Base-by-base conservation (phyloP, 2,888 invertebrate species). In the Cataglyphis albicans region DNA sequence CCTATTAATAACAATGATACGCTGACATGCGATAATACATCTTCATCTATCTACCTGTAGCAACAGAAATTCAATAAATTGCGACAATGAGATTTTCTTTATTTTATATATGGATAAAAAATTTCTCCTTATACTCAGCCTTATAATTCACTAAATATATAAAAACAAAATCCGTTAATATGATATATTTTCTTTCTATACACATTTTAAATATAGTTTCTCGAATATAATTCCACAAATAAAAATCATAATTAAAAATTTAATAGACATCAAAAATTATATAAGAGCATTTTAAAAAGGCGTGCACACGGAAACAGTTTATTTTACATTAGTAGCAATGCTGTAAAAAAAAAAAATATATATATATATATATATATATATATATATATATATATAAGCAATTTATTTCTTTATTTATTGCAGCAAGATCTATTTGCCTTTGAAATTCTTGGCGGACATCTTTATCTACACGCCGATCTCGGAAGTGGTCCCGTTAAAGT, bases 381-480 rank as follows among this genome's bases (percentile, higher is more conserved):
- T 25, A 25, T 25, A 25, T 25, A 25, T 25, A 25, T 65, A 25
- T 6, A 18, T 48, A 61, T 35, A 52, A 32, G 2, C 48, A 6
- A 4, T 25, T 3, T n/a, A 15, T 25, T 61, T 63, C 4, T 61
- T 4, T 61, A 55, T 3, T 52, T 29, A 75, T 89, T 86, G 2
- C 95, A 98, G 97, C 97, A 97, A 73, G 99, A 99, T 94, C 96
- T 99, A 75, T 98, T 99, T 93, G 98, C 98, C 1, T 97, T 99
- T 89, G 99, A 99, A 95, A 96, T 99, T 90, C 96, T 99, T 88
- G 98, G 98, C 89, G 99, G 99, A 0, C 98, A 99, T 94, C 97
- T 99, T 87, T 99, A 98, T 95, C 97, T 99, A 32, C 98, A 99
- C 91, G 95, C 99, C 92, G 98, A 99, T 93, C 96, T 99, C 67